Percentiles rank a stretch among this genome's conserved stretches.
Conservation (phyloP, 2,888 invertebrate species). For the Opisthograptis luteolata region DNA sequence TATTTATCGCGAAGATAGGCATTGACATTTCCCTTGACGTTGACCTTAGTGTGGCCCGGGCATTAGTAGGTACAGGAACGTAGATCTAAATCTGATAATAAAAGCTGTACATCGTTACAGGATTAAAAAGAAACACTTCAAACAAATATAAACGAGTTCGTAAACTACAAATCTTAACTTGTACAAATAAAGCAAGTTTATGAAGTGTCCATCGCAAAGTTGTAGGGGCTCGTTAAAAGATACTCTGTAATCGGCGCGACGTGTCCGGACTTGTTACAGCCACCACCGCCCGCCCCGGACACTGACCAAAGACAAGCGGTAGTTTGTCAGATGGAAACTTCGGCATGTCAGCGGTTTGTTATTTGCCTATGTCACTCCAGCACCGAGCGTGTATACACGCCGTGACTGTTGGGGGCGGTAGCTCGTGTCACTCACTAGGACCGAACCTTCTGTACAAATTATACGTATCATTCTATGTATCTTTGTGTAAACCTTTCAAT, state of each 20-base stretch:
- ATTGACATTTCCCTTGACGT: no score
- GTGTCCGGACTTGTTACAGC: not conserved
- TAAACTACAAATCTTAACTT: slow-evolving; percentile 4
- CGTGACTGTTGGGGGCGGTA: not conserved
- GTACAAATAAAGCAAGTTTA: slow-evolving; percentile 15
- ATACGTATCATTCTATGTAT: not conserved
- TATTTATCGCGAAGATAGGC: no score
- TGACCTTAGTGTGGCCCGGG: no score
- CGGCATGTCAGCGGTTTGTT: slow-evolving; percentile 2
- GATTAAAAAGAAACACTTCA: not conserved
- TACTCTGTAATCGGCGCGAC: slow-evolving; percentile 10
- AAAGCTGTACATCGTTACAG: no score
- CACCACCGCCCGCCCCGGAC: not conserved
- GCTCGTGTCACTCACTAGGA: not conserved
- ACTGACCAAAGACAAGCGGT: slow-evolving; percentile 11
- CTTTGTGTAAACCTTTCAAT: not conserved
- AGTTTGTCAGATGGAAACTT: slow-evolving; percentile 5
- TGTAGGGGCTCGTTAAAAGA: slow-evolving; percentile 17
- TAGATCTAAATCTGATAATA: no score
- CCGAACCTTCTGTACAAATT: slow-evolving; percentile 5
- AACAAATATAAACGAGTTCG: slow-evolving; percentile 12
- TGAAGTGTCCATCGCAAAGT: slow-evolving; percentile 14
- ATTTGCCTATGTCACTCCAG: slow-evolving; percentile 17
- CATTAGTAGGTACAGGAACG: no score
- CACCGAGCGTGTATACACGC: not conserved